These are phyloP conservation scores for Empis stercorea DNA, from an alignment of 2,888 invertebrate genomes.

Conservation along the genomic window DNA sequence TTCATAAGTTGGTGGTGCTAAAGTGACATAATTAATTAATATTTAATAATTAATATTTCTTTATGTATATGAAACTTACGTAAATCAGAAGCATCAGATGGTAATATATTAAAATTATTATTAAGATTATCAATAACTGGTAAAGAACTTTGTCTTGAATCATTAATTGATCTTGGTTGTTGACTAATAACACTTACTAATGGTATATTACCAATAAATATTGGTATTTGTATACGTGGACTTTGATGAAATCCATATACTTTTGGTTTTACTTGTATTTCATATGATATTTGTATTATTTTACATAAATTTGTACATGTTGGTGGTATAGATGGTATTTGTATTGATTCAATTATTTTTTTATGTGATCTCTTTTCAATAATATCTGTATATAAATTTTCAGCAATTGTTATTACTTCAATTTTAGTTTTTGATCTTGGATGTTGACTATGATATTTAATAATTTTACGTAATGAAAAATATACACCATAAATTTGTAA, in stretches of 20 bases:
- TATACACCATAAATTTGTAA: conserved; percentile 37
- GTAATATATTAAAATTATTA: background rate
- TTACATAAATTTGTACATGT: conserved; percentile 30
- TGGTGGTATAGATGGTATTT: conserved; percentile 32
- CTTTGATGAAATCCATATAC: conserved; percentile 27
- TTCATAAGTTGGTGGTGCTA: conserved; percentile 35
- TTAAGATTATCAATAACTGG: conserved; percentile 13
- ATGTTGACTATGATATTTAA: conserved; percentile 1
- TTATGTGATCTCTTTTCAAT: conserved; percentile 18
- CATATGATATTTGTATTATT: conserved; percentile 30
- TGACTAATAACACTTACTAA: conserved; percentile 15
- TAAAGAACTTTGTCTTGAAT: conserved; percentile 11
- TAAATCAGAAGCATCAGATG: background rate
- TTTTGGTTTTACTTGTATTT: conserved; percentile 25
- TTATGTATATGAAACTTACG: background rate
- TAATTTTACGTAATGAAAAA: conserved; percentile 38
- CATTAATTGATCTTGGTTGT: background rate
- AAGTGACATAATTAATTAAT: conserved; percentile 1
- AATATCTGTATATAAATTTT: conserved; percentile 23
- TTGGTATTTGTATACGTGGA: conserved; percentile 26
- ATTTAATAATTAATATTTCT: background rate
- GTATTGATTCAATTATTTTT: conserved; percentile 23
- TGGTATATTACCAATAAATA: conserved; percentile 33
- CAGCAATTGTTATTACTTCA: conserved; percentile 12
- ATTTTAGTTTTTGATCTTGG: background rate